Conservation (phyloP, 2,797 vertebrate genomes). For the Schizothorax lantsangensis region DNA sequence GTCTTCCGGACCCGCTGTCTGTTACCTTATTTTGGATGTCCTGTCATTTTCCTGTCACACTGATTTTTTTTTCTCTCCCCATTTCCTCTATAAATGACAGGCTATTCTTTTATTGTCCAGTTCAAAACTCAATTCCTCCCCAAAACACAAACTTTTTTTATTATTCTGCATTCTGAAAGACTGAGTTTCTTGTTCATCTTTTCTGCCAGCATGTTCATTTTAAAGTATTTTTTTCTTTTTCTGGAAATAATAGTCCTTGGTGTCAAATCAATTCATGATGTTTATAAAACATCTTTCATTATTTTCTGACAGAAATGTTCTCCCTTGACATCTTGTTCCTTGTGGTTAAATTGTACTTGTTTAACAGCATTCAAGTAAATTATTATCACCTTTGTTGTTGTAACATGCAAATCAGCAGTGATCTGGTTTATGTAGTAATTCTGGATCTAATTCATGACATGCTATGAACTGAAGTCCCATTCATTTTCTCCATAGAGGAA, state of each 20-base stretch:
- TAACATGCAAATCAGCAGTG: neutral
- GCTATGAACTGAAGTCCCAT: neutral
- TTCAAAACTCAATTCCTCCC: neutral
- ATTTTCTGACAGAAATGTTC: neutral
- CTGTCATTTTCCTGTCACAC: slow-evolving; percentile 10
- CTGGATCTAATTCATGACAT: neutral
- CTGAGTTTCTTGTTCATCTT: neutral
- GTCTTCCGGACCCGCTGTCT: neutral
- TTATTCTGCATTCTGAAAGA: neutral
- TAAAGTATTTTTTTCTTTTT: neutral
- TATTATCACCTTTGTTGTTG: neutral
- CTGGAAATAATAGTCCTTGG: neutral
- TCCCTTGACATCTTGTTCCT: neutral
- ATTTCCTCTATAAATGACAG: neutral
- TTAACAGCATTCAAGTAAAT: neutral
- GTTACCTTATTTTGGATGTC: slow-evolving; percentile 20
- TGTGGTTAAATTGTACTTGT: neutral
- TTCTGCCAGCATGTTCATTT: neutral
- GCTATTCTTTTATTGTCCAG: neutral
- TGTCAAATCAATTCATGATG: neutral
- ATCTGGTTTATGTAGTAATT: neutral
- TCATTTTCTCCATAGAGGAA: neutral
- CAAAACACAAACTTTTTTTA: neutral
- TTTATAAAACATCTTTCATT: neutral
- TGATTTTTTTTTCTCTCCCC: neutral